Evolutionary conservation across 2,113 vertebrate genomes (phyloP).

Genomic region (Mohoua ochrocephala): DNA sequence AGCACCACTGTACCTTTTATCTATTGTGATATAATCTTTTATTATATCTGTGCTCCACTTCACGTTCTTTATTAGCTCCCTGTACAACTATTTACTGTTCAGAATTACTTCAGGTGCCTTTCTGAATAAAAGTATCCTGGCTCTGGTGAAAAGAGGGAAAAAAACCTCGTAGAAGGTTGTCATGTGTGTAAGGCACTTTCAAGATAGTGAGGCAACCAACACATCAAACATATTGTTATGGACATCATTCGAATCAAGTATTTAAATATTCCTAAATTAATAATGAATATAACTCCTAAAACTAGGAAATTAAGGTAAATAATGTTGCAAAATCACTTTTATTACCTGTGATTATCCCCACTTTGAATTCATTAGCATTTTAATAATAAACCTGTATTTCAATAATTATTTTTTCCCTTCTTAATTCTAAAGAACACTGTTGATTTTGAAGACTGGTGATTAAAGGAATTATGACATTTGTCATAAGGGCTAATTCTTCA

Average conservation of each 20-base stretch:
- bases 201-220: neutral
- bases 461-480: neutral
- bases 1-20: neutral
- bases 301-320: neutral
- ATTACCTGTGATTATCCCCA: neutral
- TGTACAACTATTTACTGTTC: slow-evolving; percentile 19
- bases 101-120: neutral
- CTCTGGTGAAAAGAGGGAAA: neutral
- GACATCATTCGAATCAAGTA: neutral
- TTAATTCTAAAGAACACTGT: neutral
- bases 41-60: neutral
- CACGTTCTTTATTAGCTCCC: slow-evolving; percentile 9
- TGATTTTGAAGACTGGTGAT: neutral
- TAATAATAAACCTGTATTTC: neutral
- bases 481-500: neutral
- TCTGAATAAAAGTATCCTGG: neutral
- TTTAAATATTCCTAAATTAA: neutral
- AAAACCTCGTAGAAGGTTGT: neutral
- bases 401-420: neutral
- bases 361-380: neutral
- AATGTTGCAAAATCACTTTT: neutral
- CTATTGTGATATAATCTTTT: slow-evolving; percentile 1
- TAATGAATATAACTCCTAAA: neutral
- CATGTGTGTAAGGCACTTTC: neutral
- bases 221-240: neutral